Evolutionary conservation across 2,888 invertebrate genomes (phyloP), one percentile per base, ranked within the genome.

Genomic region (Amphipyra berbera): DNA sequence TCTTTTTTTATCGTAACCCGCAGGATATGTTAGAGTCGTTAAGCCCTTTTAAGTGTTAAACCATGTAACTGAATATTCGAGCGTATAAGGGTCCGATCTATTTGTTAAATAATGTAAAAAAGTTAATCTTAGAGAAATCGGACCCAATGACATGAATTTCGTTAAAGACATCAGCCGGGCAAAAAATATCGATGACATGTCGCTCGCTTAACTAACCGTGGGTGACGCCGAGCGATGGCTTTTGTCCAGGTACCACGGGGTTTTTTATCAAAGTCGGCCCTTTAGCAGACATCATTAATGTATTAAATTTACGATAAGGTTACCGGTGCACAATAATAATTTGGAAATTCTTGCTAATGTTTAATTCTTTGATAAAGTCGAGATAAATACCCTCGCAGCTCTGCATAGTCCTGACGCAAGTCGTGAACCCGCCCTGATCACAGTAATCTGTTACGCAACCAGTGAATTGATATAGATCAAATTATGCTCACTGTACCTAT

Each of bases 21-120:
- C 94, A 95, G 94, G 94, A 95, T 95, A 94, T 94, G 94, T 94
- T 94, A 93, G 92, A 93, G 92, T 94, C 94, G 94, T 95, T 95
- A 95, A 94, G 94, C 92, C 93, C 94, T 94, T 95, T 94, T 94
- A 95, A 95, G 94, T 95, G 94, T 95, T 95, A 94, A 95, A 95
- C 94, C 94, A 92, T 95, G 94, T 95, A 95, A 94, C 94, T 92
- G 94, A 94, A 95, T 94, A 95, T 94, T 94, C 89, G 93, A 92
- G 84, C 92, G 91, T 92, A 90, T 89, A 92, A 93, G 93, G 93
- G 91, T 88, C 91, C 90, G 91, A 92, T 94, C 94, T 95, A 95
- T 95, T 94, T 95, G 94, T 94, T 94, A 91, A 92, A 92, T 93
- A 91, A 91, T 89, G 89, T 91, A 91, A 93, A 93, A 92, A 93